Evolutionary conservation across 92 coral and sea anemone species (phyloP).

Genomic region (Parazoanthus swiftii): DNA sequence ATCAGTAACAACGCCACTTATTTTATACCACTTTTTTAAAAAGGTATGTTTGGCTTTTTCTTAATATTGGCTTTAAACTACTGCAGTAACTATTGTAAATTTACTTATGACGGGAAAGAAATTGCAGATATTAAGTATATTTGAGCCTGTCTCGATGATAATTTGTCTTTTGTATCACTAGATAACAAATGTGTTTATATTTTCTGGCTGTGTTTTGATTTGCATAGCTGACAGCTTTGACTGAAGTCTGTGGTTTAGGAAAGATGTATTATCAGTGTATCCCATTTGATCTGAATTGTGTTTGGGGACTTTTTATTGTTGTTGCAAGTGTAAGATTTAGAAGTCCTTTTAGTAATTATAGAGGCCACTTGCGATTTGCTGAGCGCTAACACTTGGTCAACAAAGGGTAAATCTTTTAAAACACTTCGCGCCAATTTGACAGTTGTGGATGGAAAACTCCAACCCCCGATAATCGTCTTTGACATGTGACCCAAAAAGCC

Average conservation of each 20-base stretch:
- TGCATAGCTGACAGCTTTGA: slow-evolving; percentile 30
- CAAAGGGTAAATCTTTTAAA: slow-evolving; percentile 71
- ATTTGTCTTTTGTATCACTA: slow-evolving; percentile 5
- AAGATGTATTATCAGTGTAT: slow-evolving; percentile 17
- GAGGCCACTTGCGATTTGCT: slow-evolving; percentile 63
- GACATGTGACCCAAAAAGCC: slow-evolving; percentile 57
- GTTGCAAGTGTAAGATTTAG: slow-evolving; percentile 31
- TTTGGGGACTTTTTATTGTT: slow-evolving; percentile 38
- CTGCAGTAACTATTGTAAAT: slow-evolving; percentile 1
- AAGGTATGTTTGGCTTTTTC: neutral
- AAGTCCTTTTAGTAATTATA: slow-evolving; percentile 62
- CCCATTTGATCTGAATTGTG: slow-evolving; percentile 29
- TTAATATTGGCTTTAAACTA: neutral
- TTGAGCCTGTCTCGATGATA: slow-evolving; percentile 9
- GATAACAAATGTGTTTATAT: slow-evolving; percentile 40
- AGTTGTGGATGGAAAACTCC: slow-evolving; percentile 53
- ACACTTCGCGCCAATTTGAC: slow-evolving; percentile 82
- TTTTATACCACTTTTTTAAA: neutral
- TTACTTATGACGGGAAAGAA: neutral
- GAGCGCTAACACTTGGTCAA: slow-evolving; percentile 65
- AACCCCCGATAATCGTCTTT: slow-evolving; percentile 60
- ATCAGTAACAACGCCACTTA: neutral
- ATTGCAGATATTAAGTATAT: neutral
- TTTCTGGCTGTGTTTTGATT: slow-evolving; percentile 17
- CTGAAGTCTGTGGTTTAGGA: slow-evolving; percentile 28